Base-by-base conservation (phyloP, 2,113 vertebrate species). In the Emydocephalus ijimae region DNA sequence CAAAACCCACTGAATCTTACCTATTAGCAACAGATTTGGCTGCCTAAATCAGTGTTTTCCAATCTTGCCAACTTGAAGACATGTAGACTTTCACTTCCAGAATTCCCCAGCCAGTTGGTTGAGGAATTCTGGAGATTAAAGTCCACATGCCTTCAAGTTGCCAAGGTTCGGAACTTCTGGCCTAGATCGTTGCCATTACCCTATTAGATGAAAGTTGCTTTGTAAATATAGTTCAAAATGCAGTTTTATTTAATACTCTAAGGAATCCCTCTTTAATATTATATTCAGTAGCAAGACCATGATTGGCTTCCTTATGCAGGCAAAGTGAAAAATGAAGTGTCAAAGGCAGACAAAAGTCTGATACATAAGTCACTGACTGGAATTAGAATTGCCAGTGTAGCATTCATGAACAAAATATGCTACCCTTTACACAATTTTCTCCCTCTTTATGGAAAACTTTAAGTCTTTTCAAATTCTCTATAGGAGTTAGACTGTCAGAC, bases 341-440 rank as follows among this genome's bases (percentile, higher is more conserved):
- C 8, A 93, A 23, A 57, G 64, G 64, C 23, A 2, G 94, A 96
- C 74, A 96, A 64, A 96, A 94, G 94, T 54, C 29, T 88, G 88
- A 95, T 97, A 97, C 95, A 96, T 96, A 92, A 95, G 93, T 39
- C 6, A 61, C 85, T 92, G 88, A 91, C 93, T 95, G 92, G 94
- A 97, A 97, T 97, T 74, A 96, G 91, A 92, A 89, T 91, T 96
- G 94, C 91, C 74, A 90, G 45, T 87, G 55, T 95, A 92, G 94
- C 29, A 6, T 92, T 92, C 85, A 61, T 0, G 1, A 69, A 96
- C 91, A 96, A 96, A 94, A 91, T 54, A 89, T 85, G 1, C 0
- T 50, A 90, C 90, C 90, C n/a, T 93, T 87, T 93, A 92, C 59
- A 85, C 92, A 52, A 90, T 56, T 14, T 91, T 92, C 91, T 87